phyloP scores from a whole-genome alignment of 2,888 invertebrate species.

The Chironomus riparius region DNA sequence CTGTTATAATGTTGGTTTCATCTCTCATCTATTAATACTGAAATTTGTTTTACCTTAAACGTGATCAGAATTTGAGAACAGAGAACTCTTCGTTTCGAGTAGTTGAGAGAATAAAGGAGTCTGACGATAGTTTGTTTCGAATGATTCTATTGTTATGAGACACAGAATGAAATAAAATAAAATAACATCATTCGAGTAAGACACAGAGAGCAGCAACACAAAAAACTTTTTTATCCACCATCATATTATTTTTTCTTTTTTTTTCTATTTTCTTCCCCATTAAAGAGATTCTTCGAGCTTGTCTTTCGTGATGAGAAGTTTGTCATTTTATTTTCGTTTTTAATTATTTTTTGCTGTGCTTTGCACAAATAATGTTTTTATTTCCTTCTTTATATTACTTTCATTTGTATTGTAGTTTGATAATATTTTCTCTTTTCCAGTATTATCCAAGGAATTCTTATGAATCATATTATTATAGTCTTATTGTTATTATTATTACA shows the following conservation, averaged over 20 bases:
- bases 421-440: too few species aligned
- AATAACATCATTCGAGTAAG: not conserved
- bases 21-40: conserved; percentile 26
- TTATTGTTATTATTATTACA: too few species aligned
- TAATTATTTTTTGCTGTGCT: conserved; percentile 22
- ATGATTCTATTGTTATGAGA: not conserved
- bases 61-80: conserved; percentile 16
- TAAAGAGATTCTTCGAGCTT: conserved; percentile 25
- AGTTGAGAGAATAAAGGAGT: not conserved
- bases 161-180: not conserved
- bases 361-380: not conserved
- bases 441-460: too few species aligned
- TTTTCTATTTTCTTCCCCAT: conserved; percentile 23
- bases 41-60: conserved; percentile 18
- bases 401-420: not conserved
- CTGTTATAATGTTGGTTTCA: conserved; percentile 20
- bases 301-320: conserved; percentile 21
- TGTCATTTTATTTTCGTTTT: conserved; percentile 22
- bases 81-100: not conserved
- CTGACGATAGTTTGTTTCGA: not conserved
- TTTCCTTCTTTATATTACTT: not conserved
- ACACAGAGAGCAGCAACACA: not conserved
- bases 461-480: too few species aligned
- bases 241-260: not conserved
- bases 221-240: not conserved